A percentile compares a stretch with the other conserved stretches of the same genome.
These are phyloP conservation scores for Plebejus anna DNA, from an alignment of 2,888 invertebrate genomes.

Conservation along the genomic window DNA sequence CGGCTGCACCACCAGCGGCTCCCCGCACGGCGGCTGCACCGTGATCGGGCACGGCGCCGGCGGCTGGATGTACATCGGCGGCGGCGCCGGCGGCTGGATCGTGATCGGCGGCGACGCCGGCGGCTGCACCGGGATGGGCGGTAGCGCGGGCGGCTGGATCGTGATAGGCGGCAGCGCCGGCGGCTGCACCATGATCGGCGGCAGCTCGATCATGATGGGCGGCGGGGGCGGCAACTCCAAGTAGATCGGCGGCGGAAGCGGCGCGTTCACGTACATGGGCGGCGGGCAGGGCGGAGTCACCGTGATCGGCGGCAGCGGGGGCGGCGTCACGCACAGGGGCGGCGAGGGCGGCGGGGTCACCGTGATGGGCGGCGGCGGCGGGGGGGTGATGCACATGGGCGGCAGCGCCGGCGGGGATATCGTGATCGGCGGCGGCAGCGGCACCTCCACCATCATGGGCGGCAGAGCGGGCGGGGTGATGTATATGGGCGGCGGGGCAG, in stretches of 20 bases:
- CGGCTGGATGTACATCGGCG: conserved; percentile 58
- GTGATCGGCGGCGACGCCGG: conserved; percentile 61
- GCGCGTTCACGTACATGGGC: conserved; percentile 60
- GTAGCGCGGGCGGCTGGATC: conserved; percentile 64
- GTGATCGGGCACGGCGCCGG: conserved; percentile 59
- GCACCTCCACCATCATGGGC: conserved; percentile 58
- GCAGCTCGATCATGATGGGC: conserved; percentile 46
- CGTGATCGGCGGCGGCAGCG: conserved; percentile 50
- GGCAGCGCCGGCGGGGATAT: conserved; percentile 58
- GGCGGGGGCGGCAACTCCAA: conserved; percentile 44
- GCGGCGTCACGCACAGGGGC: conserved; percentile 55
- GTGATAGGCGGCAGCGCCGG: conserved; percentile 60
- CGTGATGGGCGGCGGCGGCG: conserved; percentile 59
- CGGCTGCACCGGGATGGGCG: conserved; percentile 64
- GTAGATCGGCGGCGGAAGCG: conserved; percentile 46
- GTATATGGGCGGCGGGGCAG: conserved; percentile 57
- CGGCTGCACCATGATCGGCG: conserved; percentile 63
- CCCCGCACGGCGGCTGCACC: conserved; percentile 61
- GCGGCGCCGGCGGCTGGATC: conserved; percentile 60
- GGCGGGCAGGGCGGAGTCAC: conserved; percentile 57
- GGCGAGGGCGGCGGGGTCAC: conserved; percentile 57
- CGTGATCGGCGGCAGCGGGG: conserved; percentile 42
- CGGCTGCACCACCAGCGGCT: conserved; percentile 60
- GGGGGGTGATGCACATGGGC: conserved; percentile 59
- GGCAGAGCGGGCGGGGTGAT: conserved; percentile 57